Evolutionary conservation across 2,888 invertebrate species (phyloP).

Genomic region (Sericinus montela): DNA sequence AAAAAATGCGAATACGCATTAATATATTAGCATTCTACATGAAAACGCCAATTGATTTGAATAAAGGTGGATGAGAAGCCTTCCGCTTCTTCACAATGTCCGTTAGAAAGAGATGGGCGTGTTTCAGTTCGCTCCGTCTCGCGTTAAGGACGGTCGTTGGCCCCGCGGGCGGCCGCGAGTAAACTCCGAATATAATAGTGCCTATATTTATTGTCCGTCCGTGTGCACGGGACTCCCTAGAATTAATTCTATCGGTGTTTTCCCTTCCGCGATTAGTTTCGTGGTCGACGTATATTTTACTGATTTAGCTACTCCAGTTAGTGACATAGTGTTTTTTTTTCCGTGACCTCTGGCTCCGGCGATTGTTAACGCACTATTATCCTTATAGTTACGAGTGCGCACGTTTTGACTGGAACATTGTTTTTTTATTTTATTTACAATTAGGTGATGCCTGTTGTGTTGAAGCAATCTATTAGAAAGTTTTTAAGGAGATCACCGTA

Average conservation of each 20-base stretch:
- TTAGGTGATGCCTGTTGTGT: not conserved
- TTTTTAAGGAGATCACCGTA: not conserved
- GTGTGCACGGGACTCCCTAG: conserved; percentile 30
- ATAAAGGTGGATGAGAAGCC: conserved; percentile 39
- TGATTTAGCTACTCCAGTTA: conserved; percentile 1
- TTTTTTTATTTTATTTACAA: not conserved
- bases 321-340: conserved; percentile 11
- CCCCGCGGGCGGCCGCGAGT: conserved; percentile 70
- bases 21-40: conserved; percentile 28
- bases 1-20: conserved; percentile 18
- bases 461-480: not conserved
- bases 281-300: conserved; percentile 26
- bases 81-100: conserved; percentile 46
- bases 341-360: conserved; percentile 7
- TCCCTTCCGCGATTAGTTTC: conserved; percentile 31
- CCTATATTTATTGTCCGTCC: conserved; percentile 41
- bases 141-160: conserved; percentile 78
- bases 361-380: conserved; percentile 9
- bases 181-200: conserved; percentile 75
- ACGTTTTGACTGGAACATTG: not conserved
- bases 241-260: conserved; percentile 32
- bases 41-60: conserved; percentile 43
- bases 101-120: conserved; percentile 54
- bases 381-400: conserved; percentile 2
- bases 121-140: conserved; percentile 55